Base-by-base conservation (phyloP, 1,140 invertebrate genomes). In the Drosophila watanabei region DNA sequence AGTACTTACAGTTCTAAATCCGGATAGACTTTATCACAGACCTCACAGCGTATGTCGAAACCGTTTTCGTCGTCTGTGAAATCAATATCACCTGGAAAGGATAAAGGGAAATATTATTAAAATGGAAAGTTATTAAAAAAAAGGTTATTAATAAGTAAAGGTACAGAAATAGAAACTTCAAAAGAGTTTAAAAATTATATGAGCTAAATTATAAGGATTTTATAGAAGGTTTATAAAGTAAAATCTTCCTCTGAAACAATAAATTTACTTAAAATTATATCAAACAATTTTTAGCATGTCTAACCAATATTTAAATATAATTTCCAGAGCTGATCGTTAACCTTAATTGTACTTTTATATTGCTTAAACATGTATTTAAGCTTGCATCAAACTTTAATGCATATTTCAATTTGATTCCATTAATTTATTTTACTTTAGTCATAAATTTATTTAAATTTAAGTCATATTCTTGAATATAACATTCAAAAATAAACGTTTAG, bases 1-100 rank as follows among this genome's bases (percentile, higher is more conserved):
- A 10, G 64, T 49, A 95, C 96, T 96, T 94, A 97, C 96, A 94
- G 93, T 85, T 96, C 96, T 80, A 96, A 94, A 88, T 96, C 96
- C 61, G 94, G 94, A 92, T 95, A 97, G 41, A 94, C 94, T 91
- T 95, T 95, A 91, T 96, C 95, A 89, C 96, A 97, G 64, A 95
- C 94, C 45, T 95, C 94, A 86, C 96, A 97, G 75, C 95, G 94
- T 35, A 94, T 94, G 63, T 95, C 95, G 43, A 93, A 89, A 75
- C 94, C 94, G 72, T 95, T 94, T 59, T 96, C 95, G 51, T 96
- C 95, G 56, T 96, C 95, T 54, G 94, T 94, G 54, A 69, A 94
- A 93, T 64, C 94, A 93, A 59, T 94, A 94, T 69, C 94, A 92
- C 94, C 95, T 96, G 94, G 18, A 51, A 57, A n/a, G 28, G 52